Base-by-base conservation (phyloP, 2,113 vertebrate species). In the Corydoras sp. region DNA sequence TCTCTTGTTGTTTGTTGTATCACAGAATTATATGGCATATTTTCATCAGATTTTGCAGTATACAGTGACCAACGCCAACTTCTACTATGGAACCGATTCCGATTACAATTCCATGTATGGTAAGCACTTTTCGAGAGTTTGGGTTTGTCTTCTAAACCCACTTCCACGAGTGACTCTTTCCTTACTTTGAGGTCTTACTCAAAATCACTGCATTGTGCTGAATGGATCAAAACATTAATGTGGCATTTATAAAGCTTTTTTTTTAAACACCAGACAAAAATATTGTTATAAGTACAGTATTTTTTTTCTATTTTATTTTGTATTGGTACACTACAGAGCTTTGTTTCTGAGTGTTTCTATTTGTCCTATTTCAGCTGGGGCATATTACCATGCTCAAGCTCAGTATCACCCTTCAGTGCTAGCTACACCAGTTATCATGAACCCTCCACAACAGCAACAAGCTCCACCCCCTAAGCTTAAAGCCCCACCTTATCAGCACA, bases 31-130 rank as follows among this genome's bases (percentile, higher is more conserved):
- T 68, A 69, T 91, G 55, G 91, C 91, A 0, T 99, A 96, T 10
- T 94, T 99, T 73, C 85, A 95, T 80, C 90, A 92, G 0, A 91
- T 94, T 65, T 95, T 94, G 79, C 96, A 96, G 89, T 99, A 95
- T 83, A 89, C 95, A 1, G 95, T 99, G 81, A 89, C 93, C 77
- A 90, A 91, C 0, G 90, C 93, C 65, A 82, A 92, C 80, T 99
- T 94, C 89, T 99, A 93, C 79, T 85, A 92, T 13, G 93, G 93
- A 90, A 93, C 93, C 73, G 96, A 89, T 87, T 91, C 95, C 72
- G 93, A 95, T 73, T 95, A 97, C 68, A 96, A 92, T 65, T 81
- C 91, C 76, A 84, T 92, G 83, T 99, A 94, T 82, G 96, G 97
- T 99, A 93, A 91, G 89, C 55, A 67, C 50, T 76, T 77, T 54